phyloP scores from a whole-genome alignment of 2,113 vertebrate species.

The Centropristis striata region DNA sequence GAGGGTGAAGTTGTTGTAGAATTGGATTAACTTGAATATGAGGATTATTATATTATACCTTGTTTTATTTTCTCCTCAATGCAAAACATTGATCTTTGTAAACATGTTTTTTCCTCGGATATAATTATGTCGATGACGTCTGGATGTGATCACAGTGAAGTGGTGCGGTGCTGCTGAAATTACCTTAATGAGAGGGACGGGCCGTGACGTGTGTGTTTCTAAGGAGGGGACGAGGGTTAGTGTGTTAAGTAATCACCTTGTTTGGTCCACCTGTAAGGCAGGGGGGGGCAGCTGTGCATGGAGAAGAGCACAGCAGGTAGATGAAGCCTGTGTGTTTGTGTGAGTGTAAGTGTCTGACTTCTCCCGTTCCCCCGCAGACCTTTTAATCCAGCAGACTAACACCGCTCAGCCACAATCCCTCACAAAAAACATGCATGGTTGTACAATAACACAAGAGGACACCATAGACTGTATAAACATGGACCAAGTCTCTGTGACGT shows the following conservation, averaged over 20 bases:
- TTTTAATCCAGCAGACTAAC: constrained; percentile 66
- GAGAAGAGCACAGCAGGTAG: constrained; percentile 38
- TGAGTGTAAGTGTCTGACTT: constrained; percentile 23
- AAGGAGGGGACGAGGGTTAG: constrained; percentile 18
- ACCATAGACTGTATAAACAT: too few species aligned
- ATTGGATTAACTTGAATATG: constrained; percentile 36
- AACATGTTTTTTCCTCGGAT: constrained; percentile 7
- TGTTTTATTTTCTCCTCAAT: not conserved
- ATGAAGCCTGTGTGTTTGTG: not conserved
- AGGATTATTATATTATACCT: constrained; percentile 25
- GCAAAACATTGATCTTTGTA: not conserved
- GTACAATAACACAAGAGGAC: not conserved
- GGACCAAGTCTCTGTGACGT: too few species aligned
- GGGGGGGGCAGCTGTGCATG: constrained; percentile 53
- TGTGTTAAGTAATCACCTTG: constrained; percentile 19
- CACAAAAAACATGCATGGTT: constrained; percentile 13
- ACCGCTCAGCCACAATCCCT: constrained; percentile 61
- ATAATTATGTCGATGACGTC: not conserved
- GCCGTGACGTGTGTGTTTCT: constrained; percentile 8
- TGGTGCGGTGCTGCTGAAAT: not conserved
- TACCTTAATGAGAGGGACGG: constrained; percentile 11
- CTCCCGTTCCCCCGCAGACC: constrained; percentile 26
- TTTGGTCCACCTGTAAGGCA: constrained; percentile 38
- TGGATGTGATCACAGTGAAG: not conserved
- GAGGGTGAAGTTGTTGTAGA: constrained; percentile 17